Conservation (phyloP, 2,113 vertebrate genomes). For the Ammodytes dubius region DNA sequence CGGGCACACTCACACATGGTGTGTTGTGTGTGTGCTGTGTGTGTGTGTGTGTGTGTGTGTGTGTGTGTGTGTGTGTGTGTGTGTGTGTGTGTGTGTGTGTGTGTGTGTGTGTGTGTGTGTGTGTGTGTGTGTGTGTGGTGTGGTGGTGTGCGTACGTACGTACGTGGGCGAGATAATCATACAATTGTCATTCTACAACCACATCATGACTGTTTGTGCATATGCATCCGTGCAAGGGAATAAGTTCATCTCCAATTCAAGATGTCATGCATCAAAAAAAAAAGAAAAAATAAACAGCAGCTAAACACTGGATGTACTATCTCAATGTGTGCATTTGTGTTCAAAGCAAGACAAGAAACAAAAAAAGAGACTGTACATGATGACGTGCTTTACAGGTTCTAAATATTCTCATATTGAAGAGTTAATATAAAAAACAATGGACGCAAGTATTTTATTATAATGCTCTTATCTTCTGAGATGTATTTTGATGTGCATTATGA, state of each 20-base stretch:
- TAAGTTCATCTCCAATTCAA: slow-evolving; percentile 66
- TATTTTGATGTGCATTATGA: slow-evolving; percentile 86
- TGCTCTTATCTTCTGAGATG: slow-evolving; percentile 82
- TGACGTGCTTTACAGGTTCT: slow-evolving; percentile 79
- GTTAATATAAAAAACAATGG: slow-evolving; percentile 55
- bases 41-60: slow-evolving; percentile 6
- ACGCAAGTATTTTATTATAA: slow-evolving; percentile 84
- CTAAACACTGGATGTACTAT: slow-evolving; percentile 69
- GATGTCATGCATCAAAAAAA: slow-evolving; percentile 64
- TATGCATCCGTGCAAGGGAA: slow-evolving; percentile 49
- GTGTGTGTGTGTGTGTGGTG: slow-evolving; percentile 10
- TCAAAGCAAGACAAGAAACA: slow-evolving; percentile 71
- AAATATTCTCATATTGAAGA: slow-evolving; percentile 78
- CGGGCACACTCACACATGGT: background rate
- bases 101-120: slow-evolving; percentile 19
- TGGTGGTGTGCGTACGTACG: background rate
- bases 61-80: background rate
- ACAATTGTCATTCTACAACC: slow-evolving; percentile 55
- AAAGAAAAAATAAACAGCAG: slow-evolving; percentile 44
- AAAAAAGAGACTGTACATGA: slow-evolving; percentile 76
- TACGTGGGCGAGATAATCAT: slow-evolving; percentile 45
- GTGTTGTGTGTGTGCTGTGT: slow-evolving; percentile 22
- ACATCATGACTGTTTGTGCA: slow-evolving; percentile 62
- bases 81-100: background rate
- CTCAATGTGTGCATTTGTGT: slow-evolving; percentile 68